phyloP scores from a whole-genome alignment of 2,888 invertebrate species.

The Caenorhabditis becei region DNA sequence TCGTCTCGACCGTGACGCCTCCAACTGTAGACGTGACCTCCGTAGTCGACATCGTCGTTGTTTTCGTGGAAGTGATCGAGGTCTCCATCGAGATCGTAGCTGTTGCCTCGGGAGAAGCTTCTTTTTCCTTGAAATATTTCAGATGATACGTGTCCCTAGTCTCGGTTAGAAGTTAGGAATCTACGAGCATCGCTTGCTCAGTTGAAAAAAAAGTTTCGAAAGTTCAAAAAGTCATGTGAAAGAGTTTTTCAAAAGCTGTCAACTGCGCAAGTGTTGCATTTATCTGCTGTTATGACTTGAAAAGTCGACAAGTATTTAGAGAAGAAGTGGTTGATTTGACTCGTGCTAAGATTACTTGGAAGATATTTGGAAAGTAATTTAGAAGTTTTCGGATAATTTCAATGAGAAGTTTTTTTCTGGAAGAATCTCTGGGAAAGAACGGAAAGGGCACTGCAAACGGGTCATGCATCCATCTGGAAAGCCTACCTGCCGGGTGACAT shows the following conservation, averaged over 20 bases:
- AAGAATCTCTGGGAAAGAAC: constrained; percentile 32
- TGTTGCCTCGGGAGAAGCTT: constrained; percentile 34
- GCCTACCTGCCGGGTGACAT: constrained; percentile 38
- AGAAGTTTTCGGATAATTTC: not conserved
- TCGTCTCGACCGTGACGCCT: constrained; percentile 50
- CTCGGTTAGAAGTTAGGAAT: not conserved
- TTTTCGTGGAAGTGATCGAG: constrained; percentile 45
- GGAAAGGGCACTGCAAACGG: constrained; percentile 30
- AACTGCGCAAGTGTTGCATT: not conserved
- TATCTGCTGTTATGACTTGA: constrained; percentile 2
- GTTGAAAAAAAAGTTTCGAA: not conserved
- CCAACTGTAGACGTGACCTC: constrained; percentile 48
- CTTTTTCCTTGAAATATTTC: constrained; percentile 46
- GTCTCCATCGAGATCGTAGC: constrained; percentile 54
- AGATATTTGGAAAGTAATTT: constrained; percentile 18
- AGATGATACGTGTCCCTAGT: not conserved
- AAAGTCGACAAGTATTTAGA: constrained; percentile 16
- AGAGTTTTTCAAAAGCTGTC: not conserved
- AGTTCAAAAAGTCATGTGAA: not conserved
- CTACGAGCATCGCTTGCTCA: not conserved
- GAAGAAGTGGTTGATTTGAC: constrained; percentile 45
- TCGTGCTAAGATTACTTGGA: constrained; percentile 50
- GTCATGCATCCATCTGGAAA: constrained; percentile 48
- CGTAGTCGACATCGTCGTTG: constrained; percentile 48
- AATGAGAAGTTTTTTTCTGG: constrained; percentile 22